A percentile compares a stretch with the other conserved stretches of the same genome.
These are phyloP conservation scores for Sinocyclocheilus rhinocerous DNA, from an alignment of 2,113 vertebrate species.

Conservation along the genomic window DNA sequence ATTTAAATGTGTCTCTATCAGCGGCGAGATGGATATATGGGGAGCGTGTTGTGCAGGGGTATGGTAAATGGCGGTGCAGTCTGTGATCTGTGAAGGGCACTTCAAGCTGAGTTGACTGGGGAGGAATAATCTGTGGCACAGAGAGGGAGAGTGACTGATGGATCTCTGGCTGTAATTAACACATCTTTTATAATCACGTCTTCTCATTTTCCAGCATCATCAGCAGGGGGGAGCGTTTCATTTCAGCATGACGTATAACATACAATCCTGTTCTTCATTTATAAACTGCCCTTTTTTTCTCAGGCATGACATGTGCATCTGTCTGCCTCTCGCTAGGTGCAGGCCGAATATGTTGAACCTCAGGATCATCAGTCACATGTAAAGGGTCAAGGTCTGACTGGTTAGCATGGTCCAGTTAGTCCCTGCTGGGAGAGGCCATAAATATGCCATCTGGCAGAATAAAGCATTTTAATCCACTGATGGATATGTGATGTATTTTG, in stretches of 20 bases:
- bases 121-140: constrained; percentile 69
- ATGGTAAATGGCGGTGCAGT: constrained; percentile 50
- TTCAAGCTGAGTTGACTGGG: constrained; percentile 52
- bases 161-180: constrained; percentile 45
- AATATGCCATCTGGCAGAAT: not conserved
- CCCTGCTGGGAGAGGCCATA: not conserved
- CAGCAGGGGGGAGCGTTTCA: not conserved
- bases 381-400: not conserved
- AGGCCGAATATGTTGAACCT: not conserved
- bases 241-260: not conserved
- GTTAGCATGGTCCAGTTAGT: not conserved
- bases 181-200: constrained; percentile 21
- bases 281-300: not conserved
- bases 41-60: constrained; percentile 41
- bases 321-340: constrained; percentile 15
- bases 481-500: not conserved
- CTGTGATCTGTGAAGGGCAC: constrained; percentile 70
- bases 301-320: constrained; percentile 2
- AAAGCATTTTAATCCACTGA: not conserved
- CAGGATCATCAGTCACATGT: not conserved
- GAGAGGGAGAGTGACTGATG: constrained; percentile 26
- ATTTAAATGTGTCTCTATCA: constrained; percentile 52
- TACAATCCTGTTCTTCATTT: not conserved
- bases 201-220: not conserved
- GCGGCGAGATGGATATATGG: constrained; percentile 39